Evolutionary conservation across 2,888 invertebrate genomes (phyloP).

Genomic region (Imbricaverruca yamaguchii): DNA sequence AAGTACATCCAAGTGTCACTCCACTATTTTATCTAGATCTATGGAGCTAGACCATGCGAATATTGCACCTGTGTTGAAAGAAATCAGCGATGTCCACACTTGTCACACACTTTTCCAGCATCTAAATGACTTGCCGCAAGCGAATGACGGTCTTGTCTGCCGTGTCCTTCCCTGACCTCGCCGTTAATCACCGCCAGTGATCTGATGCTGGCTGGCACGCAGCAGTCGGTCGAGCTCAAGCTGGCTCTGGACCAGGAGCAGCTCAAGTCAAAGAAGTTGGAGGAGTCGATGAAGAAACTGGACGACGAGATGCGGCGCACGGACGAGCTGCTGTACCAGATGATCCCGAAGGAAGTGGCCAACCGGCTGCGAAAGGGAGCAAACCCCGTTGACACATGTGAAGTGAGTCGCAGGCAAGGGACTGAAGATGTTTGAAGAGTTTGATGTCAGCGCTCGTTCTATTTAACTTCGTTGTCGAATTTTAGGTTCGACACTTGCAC

Average conservation of each 20-base stretch:
- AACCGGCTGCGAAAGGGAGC: constrained; percentile 88
- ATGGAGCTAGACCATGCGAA: no score
- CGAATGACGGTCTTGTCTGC: no score
- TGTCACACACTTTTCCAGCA: no score
- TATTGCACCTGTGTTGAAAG: no score
- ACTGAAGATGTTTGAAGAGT: no score
- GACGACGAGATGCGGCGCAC: constrained; percentile 94
- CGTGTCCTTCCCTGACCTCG: constrained; percentile 26
- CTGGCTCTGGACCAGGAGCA: constrained; percentile 93
- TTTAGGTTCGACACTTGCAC: neutral
- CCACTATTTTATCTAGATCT: no score
- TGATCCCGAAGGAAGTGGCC: constrained; percentile 97
- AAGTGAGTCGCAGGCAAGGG: constrained; percentile 53
- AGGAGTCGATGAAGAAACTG: constrained; percentile 90
- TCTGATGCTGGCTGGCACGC: constrained; percentile 90
- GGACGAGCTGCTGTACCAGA: constrained; percentile 91
- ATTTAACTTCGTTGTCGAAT: neutral
- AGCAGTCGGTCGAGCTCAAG: constrained; percentile 93
- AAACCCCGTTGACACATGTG: constrained; percentile 91
- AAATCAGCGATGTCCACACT: no score
- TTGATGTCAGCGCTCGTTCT: no score
- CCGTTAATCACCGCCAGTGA: constrained; percentile 52
- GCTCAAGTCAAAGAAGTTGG: constrained; percentile 89
- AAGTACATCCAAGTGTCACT: no score
- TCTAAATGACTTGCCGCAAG: no score